These are phyloP conservation scores for Drosophila nikananu DNA, from an alignment of 1,140 invertebrate species.

Conservation along the genomic window DNA sequence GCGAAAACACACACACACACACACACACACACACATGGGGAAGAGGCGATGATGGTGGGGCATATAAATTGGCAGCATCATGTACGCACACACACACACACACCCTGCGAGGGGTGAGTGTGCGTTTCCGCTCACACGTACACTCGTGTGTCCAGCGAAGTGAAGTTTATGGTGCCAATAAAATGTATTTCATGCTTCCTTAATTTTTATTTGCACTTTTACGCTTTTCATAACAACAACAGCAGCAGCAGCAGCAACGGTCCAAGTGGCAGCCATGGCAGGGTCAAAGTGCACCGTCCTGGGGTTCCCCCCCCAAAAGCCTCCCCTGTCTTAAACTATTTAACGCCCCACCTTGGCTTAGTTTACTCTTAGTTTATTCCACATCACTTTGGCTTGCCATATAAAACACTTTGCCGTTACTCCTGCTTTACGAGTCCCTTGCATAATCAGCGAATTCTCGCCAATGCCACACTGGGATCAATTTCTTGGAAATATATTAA, in stretches of 20 bases:
- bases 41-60: conserved; percentile 34
- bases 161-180: conserved; percentile 85
- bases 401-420: conserved; percentile 67
- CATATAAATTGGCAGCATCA: conserved; percentile 56
- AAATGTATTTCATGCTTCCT: conserved; percentile 85
- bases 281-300: conserved; percentile 45
- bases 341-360: conserved; percentile 64
- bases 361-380: conserved; percentile 38
- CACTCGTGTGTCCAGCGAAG: conserved; percentile 85
- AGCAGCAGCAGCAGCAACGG: conserved; percentile 30
- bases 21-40: conserved; percentile 2
- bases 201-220: conserved; percentile 85
- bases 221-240: conserved; percentile 73
- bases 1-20: conserved; percentile 46
- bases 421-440: conserved; percentile 64
- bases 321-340: conserved; percentile 66
- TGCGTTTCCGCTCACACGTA: conserved; percentile 68
- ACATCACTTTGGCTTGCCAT: conserved; percentile 35
- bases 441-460: conserved; percentile 76
- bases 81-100: conserved; percentile 13
- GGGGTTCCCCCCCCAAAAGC: background rate
- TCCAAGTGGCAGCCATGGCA: background rate
- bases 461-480: conserved; percentile 1
- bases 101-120: conserved; percentile 34
- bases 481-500: background rate